Evolutionary conservation across 2,797 vertebrate species (phyloP).

Genomic region (Menidia menidia): DNA sequence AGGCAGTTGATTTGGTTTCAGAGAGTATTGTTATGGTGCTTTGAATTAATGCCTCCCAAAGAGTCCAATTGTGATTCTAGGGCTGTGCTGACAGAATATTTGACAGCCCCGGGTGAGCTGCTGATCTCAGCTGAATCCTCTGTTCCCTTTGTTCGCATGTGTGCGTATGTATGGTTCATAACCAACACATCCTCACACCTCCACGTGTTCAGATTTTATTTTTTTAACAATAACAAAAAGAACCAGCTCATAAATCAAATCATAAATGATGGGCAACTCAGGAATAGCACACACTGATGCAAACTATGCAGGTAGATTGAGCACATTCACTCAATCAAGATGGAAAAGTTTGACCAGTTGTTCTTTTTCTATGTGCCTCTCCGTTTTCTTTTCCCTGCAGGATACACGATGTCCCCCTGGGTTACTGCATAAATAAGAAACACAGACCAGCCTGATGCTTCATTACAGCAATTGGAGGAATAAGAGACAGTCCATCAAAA

Average conservation of each 20-base stretch:
- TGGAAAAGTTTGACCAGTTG: conserved; percentile 47
- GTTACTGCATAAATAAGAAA: conserved; percentile 48
- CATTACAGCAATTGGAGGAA: conserved; percentile 47
- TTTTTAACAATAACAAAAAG: conserved; percentile 47
- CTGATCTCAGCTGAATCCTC: conserved; percentile 82
- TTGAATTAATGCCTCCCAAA: conserved; percentile 83
- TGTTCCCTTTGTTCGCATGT: conserved; percentile 48
- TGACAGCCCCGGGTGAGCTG: conserved; percentile 78
- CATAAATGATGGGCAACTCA: conserved; percentile 43
- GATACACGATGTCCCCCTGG: conserved; percentile 59
- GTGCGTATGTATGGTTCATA: conserved; percentile 34
- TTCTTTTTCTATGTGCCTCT: conserved; percentile 9
- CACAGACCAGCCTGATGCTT: conserved; percentile 43
- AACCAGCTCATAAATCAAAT: conserved; percentile 38
- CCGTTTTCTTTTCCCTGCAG: conserved; percentile 43
- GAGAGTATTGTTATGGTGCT: conserved; percentile 80
- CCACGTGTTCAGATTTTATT: conserved; percentile 50
- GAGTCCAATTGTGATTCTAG: conserved; percentile 82
- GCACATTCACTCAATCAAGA: conserved; percentile 53
- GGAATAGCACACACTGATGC: conserved; percentile 21
- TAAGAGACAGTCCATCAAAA: conserved; percentile 53
- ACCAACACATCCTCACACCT: conserved; percentile 50
- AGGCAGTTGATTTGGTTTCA: conserved; percentile 82
- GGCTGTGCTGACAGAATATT: conserved; percentile 81
- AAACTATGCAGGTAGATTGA: conserved; percentile 41